A percentile compares a stretch with the other conserved stretches of the same genome.
These are phyloP conservation scores for Lithodes maja DNA, from an alignment of 2,888 invertebrate species.

Conservation along the genomic window DNA sequence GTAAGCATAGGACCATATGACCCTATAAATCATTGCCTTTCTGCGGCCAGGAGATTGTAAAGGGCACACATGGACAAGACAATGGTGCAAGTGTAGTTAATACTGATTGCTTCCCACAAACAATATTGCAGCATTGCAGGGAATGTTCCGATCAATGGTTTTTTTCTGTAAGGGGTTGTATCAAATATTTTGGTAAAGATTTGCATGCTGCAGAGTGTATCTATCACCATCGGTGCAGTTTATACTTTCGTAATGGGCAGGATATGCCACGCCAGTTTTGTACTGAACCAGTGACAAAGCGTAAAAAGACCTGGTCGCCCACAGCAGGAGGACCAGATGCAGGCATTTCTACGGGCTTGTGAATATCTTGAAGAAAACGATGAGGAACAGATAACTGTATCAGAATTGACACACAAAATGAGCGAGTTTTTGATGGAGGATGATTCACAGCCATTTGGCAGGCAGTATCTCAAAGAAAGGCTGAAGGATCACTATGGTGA, in stretches of 20 bases:
- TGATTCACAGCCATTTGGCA: background rate
- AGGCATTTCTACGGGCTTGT: constrained; percentile 3
- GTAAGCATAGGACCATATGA: too few species aligned
- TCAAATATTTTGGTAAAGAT: constrained; percentile 3
- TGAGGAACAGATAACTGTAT: background rate
- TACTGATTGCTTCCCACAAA: constrained; percentile 3
- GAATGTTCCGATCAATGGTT: constrained; percentile 9
- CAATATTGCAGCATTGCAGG: background rate
- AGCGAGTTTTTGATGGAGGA: background rate
- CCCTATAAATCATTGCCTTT: too few species aligned
- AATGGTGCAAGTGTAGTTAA: background rate
- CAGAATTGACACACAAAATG: constrained; percentile 10
- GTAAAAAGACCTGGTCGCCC: background rate
- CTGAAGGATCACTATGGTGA: background rate
- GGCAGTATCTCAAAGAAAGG: background rate
- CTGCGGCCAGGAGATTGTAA: background rate
- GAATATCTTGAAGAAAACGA: constrained; percentile 8
- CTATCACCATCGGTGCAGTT: background rate
- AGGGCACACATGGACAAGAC: background rate
- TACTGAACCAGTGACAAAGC: background rate
- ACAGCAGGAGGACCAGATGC: background rate
- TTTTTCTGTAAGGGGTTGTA: constrained; percentile 11
- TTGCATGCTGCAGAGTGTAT: constrained; percentile 32
- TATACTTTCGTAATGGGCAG: background rate
- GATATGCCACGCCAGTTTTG: constrained; percentile 3